Conservation (phyloP, 2,888 invertebrate genomes). For the Drosophila ustulata region DNA sequence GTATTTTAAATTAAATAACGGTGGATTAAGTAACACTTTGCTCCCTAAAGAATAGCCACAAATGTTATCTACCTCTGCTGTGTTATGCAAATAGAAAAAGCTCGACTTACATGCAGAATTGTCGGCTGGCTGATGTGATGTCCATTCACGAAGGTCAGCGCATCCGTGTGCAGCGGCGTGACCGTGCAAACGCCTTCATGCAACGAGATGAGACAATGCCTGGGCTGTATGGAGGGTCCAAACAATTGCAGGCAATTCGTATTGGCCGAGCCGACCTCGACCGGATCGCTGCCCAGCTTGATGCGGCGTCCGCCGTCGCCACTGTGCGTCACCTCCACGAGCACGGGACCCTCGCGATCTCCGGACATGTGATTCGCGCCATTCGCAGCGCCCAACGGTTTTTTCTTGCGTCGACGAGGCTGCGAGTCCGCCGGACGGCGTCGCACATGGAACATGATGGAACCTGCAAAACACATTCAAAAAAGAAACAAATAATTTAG, state of each 20-base stretch:
- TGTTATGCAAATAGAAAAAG: background rate
- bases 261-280: constrained; percentile 92
- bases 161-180: constrained; percentile 96
- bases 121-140: constrained; percentile 96
- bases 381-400: constrained; percentile 86
- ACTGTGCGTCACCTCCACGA: constrained; percentile 87
- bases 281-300: constrained; percentile 87
- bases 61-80: too few relatives aligned
- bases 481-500: background rate
- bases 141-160: constrained; percentile 97
- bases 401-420: constrained; percentile 95
- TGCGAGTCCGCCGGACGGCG: constrained; percentile 96
- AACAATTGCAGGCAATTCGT: constrained; percentile 92
- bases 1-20: too few relatives aligned
- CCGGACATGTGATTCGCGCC: constrained; percentile 87
- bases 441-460: constrained; percentile 98
- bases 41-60: too few relatives aligned
- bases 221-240: constrained; percentile 96
- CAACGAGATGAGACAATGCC: constrained; percentile 97
- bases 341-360: constrained; percentile 89
- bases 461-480: constrained; percentile 87
- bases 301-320: constrained; percentile 88
- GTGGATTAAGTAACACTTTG: too few relatives aligned
- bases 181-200: constrained; percentile 96
- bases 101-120: constrained; percentile 90